Conservation (phyloP, 2,888 invertebrate genomes). For the Hypercompe scribonia region DNA sequence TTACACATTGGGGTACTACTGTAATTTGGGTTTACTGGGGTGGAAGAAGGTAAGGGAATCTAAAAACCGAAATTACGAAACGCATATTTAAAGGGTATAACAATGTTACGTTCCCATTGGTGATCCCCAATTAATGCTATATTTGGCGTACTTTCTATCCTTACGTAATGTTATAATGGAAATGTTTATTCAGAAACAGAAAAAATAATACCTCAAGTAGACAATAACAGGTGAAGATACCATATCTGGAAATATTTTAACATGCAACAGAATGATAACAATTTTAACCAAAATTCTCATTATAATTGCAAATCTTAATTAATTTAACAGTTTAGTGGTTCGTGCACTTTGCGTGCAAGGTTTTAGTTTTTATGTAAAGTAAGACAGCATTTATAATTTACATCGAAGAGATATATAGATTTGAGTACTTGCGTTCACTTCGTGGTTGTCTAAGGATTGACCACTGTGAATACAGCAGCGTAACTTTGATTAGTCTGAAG, state of each 20-base stretch:
- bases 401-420: neutral
- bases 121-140: conserved; percentile 29
- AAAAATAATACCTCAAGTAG: neutral
- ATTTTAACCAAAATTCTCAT: conserved; percentile 21
- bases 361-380: neutral
- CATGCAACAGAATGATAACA: conserved; percentile 21
- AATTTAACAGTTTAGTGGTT: conserved; percentile 20
- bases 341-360: conserved; percentile 5
- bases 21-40: conserved; percentile 59
- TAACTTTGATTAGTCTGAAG: neutral
- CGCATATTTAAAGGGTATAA: conserved; percentile 39
- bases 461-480: neutral
- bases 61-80: conserved; percentile 47
- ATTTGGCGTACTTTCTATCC: conserved; percentile 16
- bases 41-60: conserved; percentile 41
- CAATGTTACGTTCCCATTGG: conserved; percentile 37
- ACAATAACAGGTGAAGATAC: conserved; percentile 19
- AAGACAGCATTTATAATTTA: neutral
- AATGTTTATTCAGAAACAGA: neutral
- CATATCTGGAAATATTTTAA: conserved; percentile 16
- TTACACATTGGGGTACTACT: conserved; percentile 54
- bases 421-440: neutral
- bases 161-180: neutral
- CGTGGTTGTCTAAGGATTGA: neutral
- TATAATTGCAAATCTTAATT: conserved; percentile 35